Evolutionary conservation across 2,113 vertebrate genomes (phyloP).

Genomic region (Thunnus maccoyii): DNA sequence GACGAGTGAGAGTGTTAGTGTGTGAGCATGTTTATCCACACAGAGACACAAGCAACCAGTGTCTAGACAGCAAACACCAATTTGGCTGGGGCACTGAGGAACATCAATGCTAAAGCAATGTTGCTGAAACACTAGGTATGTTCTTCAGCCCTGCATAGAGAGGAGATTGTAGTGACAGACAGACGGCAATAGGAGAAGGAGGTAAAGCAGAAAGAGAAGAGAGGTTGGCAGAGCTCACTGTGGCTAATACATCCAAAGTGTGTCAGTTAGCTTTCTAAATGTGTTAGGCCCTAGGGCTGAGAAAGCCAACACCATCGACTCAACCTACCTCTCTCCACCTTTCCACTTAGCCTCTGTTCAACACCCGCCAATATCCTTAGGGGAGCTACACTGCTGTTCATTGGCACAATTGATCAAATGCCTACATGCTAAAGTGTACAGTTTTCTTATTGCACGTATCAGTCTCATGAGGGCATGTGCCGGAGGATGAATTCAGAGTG

Average conservation of each 20-base stretch:
- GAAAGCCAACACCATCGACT: constrained; percentile 83
- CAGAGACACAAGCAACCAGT: constrained; percentile 77
- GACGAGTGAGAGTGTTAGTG: constrained; percentile 66
- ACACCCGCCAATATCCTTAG: constrained; percentile 77
- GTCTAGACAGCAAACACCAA: constrained; percentile 84
- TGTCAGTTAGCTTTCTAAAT: constrained; percentile 85
- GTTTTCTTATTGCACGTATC: constrained; percentile 65
- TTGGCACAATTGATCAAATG: constrained; percentile 81
- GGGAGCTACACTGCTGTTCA: constrained; percentile 70
- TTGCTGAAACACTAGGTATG: constrained; percentile 77
- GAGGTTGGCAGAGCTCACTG: constrained; percentile 76
- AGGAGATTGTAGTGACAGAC: constrained; percentile 69
- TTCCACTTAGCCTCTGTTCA: constrained; percentile 81
- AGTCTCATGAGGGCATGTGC: constrained; percentile 50
- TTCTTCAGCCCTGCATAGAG: constrained; percentile 49
- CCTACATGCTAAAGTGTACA: constrained; percentile 74
- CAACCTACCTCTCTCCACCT: constrained; percentile 76
- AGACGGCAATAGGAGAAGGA: constrained; percentile 65
- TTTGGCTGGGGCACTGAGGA: constrained; percentile 73
- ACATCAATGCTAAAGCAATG: constrained; percentile 86
- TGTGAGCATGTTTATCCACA: constrained; percentile 78
- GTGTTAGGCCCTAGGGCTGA: constrained; percentile 77
- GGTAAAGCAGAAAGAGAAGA: constrained; percentile 60
- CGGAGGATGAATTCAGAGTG: constrained; percentile 33
- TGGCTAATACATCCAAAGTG: constrained; percentile 84